Conservation (phyloP, 2,888 invertebrate genomes). For the Sinohyriopsis cumingii region DNA sequence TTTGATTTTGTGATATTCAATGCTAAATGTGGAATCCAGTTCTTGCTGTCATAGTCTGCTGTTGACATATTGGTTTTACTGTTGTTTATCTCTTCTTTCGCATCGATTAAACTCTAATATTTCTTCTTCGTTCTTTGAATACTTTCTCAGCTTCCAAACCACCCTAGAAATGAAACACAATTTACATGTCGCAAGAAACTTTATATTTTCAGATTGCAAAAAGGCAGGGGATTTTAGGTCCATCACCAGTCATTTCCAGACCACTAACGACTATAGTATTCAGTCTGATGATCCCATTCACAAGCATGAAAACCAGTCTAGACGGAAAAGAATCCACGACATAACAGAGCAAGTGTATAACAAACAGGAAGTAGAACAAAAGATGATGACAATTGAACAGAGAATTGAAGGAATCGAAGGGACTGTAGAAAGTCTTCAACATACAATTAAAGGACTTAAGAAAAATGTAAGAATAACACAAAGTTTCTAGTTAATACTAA, state of each 20-base stretch:
- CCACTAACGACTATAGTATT: slow-evolving; percentile 46
- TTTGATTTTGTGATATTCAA: too few relatives aligned
- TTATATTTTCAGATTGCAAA: slow-evolving; percentile 66
- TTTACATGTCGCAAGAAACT: background rate
- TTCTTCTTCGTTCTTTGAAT: too few relatives aligned
- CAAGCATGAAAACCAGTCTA: background rate
- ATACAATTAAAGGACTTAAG: slow-evolving; percentile 75
- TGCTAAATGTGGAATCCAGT: too few relatives aligned
- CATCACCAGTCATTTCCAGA: slow-evolving; percentile 65
- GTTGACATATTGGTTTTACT: too few relatives aligned
- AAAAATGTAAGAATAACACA: slow-evolving; percentile 67
- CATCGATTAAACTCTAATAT: too few relatives aligned
- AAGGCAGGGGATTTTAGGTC: slow-evolving; percentile 69
- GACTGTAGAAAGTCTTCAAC: slow-evolving; percentile 75
- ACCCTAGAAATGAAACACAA: too few relatives aligned
- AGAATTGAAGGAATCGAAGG: slow-evolving; percentile 75
- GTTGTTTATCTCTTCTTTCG: too few relatives aligned
- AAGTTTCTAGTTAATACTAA: background rate
- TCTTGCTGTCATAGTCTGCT: too few relatives aligned
- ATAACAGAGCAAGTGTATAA: slow-evolving; percentile 30
- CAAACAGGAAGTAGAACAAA: slow-evolving; percentile 36
- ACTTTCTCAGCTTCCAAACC: too few relatives aligned
- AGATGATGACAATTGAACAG: slow-evolving; percentile 60
- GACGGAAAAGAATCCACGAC: slow-evolving; percentile 11
- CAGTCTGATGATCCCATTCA: slow-evolving; percentile 28